A percentile compares a stretch with the other conserved stretches of the same genome.
Evolutionary conservation across 1,140 invertebrate genomes (phyloP).

Genomic region (Drosophila pruinosa): DNA sequence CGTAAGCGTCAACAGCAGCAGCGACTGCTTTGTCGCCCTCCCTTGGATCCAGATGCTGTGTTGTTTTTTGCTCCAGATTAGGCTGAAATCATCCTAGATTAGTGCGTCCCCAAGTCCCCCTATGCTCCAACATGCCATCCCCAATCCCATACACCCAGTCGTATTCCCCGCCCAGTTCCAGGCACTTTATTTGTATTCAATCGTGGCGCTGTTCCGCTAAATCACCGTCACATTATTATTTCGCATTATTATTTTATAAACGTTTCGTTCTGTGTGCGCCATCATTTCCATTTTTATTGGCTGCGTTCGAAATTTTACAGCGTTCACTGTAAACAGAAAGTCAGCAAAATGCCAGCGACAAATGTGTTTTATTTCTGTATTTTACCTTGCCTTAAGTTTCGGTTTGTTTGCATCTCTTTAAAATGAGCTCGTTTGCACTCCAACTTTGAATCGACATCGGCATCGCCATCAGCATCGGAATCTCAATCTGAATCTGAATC

Average conservation of each 20-base stretch:
- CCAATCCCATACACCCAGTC: not conserved
- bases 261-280: slow-evolving; percentile 60
- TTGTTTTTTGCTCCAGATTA: slow-evolving; percentile 72
- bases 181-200: slow-evolving; percentile 81
- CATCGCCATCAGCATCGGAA: not conserved
- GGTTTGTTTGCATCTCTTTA: slow-evolving; percentile 46
- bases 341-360: slow-evolving; percentile 13
- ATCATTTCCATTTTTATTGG: slow-evolving; percentile 82
- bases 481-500: slow-evolving; percentile 10
- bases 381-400: not conserved
- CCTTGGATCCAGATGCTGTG: slow-evolving; percentile 19
- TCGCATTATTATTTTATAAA: slow-evolving; percentile 82
- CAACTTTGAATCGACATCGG: slow-evolving; percentile 15
- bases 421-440: slow-evolving; percentile 70
- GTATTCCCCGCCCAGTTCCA: slow-evolving; percentile 11
- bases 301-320: slow-evolving; percentile 70
- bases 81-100: slow-evolving; percentile 80
- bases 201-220: slow-evolving; percentile 79
- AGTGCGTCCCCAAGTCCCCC: slow-evolving; percentile 40
- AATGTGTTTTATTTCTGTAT: slow-evolving; percentile 22
- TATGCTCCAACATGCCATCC: not conserved
- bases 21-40: not conserved
- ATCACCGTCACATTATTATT: slow-evolving; percentile 82
- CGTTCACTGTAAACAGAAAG: slow-evolving; percentile 27
- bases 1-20: slow-evolving; percentile 12